A percentile compares a stretch with the other conserved stretches of the same genome.
phyloP scores from a whole-genome alignment of 2,113 vertebrate species.

The Colistium nudipinnis region DNA sequence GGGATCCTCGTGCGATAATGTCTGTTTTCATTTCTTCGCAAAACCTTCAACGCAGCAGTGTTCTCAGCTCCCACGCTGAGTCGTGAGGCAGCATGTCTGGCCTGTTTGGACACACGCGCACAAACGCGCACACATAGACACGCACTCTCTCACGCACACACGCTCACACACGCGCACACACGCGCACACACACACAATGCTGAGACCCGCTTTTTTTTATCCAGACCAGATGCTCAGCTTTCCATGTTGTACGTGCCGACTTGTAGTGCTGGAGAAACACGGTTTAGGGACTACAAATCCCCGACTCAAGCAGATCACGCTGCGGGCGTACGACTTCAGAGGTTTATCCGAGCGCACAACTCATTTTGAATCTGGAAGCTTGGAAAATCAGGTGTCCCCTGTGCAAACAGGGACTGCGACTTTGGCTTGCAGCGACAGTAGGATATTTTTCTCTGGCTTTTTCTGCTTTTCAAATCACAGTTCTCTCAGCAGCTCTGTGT shows the following conservation, averaged over 20 bases:
- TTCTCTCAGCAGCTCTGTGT: background rate
- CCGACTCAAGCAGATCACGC: conserved; percentile 26
- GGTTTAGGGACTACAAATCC: conserved; percentile 44
- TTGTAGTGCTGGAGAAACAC: conserved; percentile 42
- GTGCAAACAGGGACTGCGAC: background rate
- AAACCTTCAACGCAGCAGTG: conserved; percentile 50
- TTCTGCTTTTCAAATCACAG: conserved; percentile 1
- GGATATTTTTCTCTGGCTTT: background rate
- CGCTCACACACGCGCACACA: conserved; percentile 15
- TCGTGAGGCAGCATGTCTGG: conserved; percentile 45
- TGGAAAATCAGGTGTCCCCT: conserved; percentile 4
- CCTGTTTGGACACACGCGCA: conserved; percentile 7
- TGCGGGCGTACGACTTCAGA: background rate
- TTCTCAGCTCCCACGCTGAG: conserved; percentile 48
- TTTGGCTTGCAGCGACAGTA: conserved; percentile 1
- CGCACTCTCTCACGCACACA: conserved; percentile 13
- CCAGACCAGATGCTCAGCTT: conserved; percentile 63
- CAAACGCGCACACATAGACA: conserved; percentile 27
- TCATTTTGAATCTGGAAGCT: conserved; percentile 2
- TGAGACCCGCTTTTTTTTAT: conserved; percentile 42
- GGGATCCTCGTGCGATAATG: conserved; percentile 59
- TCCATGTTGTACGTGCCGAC: conserved; percentile 24
- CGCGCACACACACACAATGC: conserved; percentile 26
- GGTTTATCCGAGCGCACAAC: conserved; percentile 9
- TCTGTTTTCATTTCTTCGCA: conserved; percentile 48